These are phyloP conservation scores for Danaus plexippus DNA, from an alignment of 1,140 invertebrate species.

Conservation along the genomic window DNA sequence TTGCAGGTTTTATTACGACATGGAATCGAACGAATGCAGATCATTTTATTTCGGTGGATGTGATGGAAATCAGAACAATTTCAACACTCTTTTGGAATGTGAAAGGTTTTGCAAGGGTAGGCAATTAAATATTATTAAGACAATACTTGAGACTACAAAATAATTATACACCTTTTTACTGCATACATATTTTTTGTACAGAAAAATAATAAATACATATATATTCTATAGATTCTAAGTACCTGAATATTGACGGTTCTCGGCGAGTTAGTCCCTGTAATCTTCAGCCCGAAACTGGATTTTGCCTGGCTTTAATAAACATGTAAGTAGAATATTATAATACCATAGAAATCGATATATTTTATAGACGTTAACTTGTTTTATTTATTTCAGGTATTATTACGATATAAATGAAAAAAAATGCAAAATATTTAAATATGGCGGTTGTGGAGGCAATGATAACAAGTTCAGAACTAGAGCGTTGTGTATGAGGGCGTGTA, in stretches of 20 bases:
- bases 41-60: conserved; percentile 32
- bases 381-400: conserved; percentile 75
- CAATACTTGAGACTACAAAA: background rate
- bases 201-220: conserved; percentile 12
- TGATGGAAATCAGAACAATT: conserved; percentile 34
- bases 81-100: conserved; percentile 25
- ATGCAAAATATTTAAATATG: conserved; percentile 83
- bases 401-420: conserved; percentile 75
- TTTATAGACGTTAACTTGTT: background rate
- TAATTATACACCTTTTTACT: no score
- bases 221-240: conserved; percentile 6
- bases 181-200: conserved; percentile 8
- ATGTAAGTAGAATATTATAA: conserved; percentile 20
- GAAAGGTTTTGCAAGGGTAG: conserved; percentile 33
- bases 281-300: conserved; percentile 28
- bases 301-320: conserved; percentile 23
- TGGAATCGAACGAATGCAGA: conserved; percentile 24
- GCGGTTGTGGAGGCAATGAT: conserved; percentile 86
- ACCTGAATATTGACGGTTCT: conserved; percentile 11
- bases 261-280: background rate
- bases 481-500: conserved; percentile 12
- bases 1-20: conserved; percentile 37
- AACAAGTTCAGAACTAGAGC: conserved; percentile 74
- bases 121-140: background rate
- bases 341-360: background rate